These are phyloP conservation scores for Dipus sagitta DNA, from an alignment of 2,797 vertebrate species.

Conservation along the genomic window DNA sequence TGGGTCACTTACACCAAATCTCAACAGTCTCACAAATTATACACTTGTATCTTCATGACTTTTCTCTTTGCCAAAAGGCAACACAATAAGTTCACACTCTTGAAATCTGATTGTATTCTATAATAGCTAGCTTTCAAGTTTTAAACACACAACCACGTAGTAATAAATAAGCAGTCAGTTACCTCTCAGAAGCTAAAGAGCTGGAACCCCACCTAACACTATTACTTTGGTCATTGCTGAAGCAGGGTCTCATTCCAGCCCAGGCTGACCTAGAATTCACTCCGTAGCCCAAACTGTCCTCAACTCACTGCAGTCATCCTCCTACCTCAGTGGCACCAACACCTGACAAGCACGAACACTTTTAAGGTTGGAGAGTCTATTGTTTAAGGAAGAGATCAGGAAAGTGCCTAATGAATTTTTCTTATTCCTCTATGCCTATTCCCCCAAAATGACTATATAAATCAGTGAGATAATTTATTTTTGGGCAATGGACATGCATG, in stretches of 20 bases:
- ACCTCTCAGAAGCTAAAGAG: constrained; percentile 51
- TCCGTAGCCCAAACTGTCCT: too few species aligned
- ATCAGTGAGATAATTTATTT: constrained; percentile 28
- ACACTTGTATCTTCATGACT: neutral
- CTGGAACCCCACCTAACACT: constrained; percentile 53
- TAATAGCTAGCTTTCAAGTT: constrained; percentile 5
- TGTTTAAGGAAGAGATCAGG: constrained; percentile 32
- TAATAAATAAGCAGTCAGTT: constrained; percentile 34
- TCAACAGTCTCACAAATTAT: neutral
- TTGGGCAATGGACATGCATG: neutral
- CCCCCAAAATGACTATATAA: neutral
- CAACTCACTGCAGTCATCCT: too few species aligned
- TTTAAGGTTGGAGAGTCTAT: neutral
- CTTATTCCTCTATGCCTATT: neutral
- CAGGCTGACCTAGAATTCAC: too few species aligned
- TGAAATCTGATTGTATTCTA: neutral
- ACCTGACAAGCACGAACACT: too few species aligned
- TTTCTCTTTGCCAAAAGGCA: constrained; percentile 53
- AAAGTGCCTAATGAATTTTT: constrained; percentile 10
- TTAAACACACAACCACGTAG: constrained; percentile 26
- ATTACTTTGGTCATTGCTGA: neutral
- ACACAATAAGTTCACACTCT: neutral
- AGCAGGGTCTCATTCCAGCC: too few species aligned
- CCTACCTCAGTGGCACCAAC: too few species aligned
- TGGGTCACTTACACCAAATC: constrained; percentile 1